These are phyloP conservation scores for Shargacucullia verbasci DNA, from an alignment of 2,888 invertebrate genomes.

Conservation along the genomic window DNA sequence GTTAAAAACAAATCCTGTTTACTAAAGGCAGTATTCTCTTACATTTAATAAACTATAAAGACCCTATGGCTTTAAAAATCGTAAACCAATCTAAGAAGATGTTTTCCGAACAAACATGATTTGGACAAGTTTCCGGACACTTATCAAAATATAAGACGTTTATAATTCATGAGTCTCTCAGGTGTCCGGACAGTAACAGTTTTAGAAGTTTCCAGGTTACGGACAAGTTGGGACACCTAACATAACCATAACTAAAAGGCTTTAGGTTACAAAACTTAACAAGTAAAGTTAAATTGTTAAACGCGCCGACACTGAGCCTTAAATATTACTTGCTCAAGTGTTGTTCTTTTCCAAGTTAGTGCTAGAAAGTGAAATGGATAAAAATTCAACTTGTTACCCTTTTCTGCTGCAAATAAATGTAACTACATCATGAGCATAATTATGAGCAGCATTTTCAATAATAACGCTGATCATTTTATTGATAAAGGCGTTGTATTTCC, in stretches of 20 bases:
- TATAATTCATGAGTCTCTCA: conserved; percentile 25
- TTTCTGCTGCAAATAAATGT: not conserved
- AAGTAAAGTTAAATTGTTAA: conserved; percentile 51
- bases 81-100: too few relatives aligned
- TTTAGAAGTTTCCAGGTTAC: conserved; percentile 35
- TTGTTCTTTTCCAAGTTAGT: conserved; percentile 16
- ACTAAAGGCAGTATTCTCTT: too few relatives aligned
- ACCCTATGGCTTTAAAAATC: too few relatives aligned
- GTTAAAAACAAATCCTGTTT: too few relatives aligned
- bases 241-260: conserved; percentile 39
- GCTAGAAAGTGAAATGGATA: conserved; percentile 8
- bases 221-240: conserved; percentile 30
- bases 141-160: conserved; percentile 14
- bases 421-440: too few relatives aligned
- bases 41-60: too few relatives aligned
- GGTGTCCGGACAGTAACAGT: conserved; percentile 37
- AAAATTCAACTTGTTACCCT: conserved; percentile 2
- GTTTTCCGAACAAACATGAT: not conserved
- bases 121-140: not conserved
- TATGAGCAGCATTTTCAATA: too few relatives aligned
- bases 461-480: too few relatives aligned
- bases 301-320: conserved; percentile 25
- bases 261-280: conserved; percentile 50
- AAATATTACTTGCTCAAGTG: conserved; percentile 20
- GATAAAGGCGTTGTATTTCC: too few relatives aligned